Evolutionary conservation across 1,140 invertebrate species (phyloP), one percentile per base, ranked within the genome.

Genomic region (Macrosteles quadrilineatus): DNA sequence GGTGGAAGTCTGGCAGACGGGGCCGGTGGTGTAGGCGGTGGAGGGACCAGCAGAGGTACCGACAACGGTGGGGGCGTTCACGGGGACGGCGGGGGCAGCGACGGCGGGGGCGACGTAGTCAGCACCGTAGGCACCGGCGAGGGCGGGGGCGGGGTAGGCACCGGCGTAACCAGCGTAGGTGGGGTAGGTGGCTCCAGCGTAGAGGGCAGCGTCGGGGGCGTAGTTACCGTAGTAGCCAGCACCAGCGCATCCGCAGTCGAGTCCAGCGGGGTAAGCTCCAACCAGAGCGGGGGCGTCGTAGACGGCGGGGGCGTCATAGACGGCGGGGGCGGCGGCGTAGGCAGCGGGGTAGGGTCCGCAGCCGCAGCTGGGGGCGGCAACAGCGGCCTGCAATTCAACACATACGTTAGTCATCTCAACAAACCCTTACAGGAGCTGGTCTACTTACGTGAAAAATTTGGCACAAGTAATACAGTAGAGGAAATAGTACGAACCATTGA

Each of bases 1-100:
- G 47, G 47, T 19, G 47, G 47, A 50, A n/a, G 47, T 50, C n/a
- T 50, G 47, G 47, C 47, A 50, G 47, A 23, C 6, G 47, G 47
- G 47, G n/a, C 17, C 47, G 47, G 47, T 50, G 47, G 47, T 19
- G 47, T 6, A 11, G 47, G n/a, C 6, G 6, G 4, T 50, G 47
- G 47, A 19, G 47, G 47, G 6, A n/a, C 47, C 47, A n/a, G 17
- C 17, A n/a, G 47, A 50, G 17, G 21, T 23, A n/a, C 21, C n/a
- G 47, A 50, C 47, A 50, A 50, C 47, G 6, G 6, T n/a, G 47
- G 47, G 17, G 21, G 17, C 6, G 17, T n/a, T n/a, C 4, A 50
- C 47, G 21, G 47, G 47, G 47, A 9, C 17, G n/a, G 47, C 4
- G 47, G 32, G 32, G 32, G 32, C 14, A 36, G 32, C 32, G 32